These are phyloP conservation scores for Thalassoma bifasciatum DNA, from an alignment of 2,113 vertebrate species.

Conservation along the genomic window DNA sequence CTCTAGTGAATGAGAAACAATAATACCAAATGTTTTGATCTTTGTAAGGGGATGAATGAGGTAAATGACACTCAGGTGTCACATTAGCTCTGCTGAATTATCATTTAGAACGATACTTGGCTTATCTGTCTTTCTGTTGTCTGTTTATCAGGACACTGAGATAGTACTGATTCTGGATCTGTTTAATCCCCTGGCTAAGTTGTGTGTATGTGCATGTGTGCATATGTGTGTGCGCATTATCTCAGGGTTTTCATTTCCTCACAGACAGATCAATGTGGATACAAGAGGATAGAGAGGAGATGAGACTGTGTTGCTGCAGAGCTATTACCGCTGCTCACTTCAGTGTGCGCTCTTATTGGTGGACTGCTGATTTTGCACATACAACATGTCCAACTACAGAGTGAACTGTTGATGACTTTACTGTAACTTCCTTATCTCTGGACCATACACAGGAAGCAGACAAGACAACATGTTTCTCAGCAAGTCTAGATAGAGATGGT, in stretches of 20 bases:
- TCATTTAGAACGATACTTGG: constrained; percentile 4
- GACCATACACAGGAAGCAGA: neutral
- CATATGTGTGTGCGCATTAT: constrained; percentile 4
- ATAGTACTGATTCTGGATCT: constrained; percentile 31
- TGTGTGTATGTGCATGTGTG: constrained; percentile 24
- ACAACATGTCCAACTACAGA: neutral
- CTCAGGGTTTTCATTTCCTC: constrained; percentile 53
- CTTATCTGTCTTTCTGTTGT: constrained; percentile 6
- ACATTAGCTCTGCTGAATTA: neutral
- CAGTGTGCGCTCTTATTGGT: neutral
- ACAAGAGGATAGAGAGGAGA: neutral
- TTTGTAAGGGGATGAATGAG: neutral
- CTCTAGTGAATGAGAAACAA: neutral
- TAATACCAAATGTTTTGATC: neutral
- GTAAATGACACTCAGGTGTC: neutral
- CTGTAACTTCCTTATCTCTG: neutral
- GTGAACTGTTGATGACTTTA: neutral
- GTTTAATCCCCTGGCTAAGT: constrained; percentile 49
- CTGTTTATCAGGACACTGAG: constrained; percentile 21
- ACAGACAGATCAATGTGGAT: constrained; percentile 26
- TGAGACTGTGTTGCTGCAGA: neutral
- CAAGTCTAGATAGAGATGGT: neutral
- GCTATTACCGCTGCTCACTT: neutral
- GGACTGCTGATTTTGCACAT: neutral
- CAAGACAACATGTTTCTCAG: neutral